phyloP scores from a whole-genome alignment of 2,888 invertebrate genomes.

The Acrobasis consociella region DNA sequence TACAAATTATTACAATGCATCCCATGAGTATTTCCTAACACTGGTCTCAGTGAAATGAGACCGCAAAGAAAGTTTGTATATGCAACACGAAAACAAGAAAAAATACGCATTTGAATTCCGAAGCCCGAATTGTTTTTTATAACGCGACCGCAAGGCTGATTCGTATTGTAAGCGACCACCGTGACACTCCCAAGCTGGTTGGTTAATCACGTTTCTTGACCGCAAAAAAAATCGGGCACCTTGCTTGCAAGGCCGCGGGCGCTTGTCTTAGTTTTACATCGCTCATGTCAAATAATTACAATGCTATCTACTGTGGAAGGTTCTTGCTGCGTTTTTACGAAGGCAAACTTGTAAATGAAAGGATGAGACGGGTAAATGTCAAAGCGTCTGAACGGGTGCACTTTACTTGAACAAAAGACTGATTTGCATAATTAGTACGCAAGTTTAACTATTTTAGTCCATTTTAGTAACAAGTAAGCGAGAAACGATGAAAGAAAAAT shows the following conservation, averaged over 20 bases:
- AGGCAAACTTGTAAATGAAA: slow-evolving; percentile 72
- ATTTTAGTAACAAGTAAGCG: no score
- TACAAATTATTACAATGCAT: slow-evolving; percentile 76
- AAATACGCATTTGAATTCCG: slow-evolving; percentile 30
- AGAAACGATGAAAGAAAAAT: no score
- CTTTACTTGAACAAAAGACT: slow-evolving; percentile 29
- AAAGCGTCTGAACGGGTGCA: slow-evolving; percentile 36
- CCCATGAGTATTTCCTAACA: slow-evolving; percentile 69
- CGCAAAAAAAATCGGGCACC: slow-evolving; percentile 73
- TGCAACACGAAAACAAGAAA: slow-evolving; percentile 29
- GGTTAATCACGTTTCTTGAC: slow-evolving; percentile 69
- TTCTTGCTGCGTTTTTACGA: slow-evolving; percentile 50
- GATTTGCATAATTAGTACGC: neutral
- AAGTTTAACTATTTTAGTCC: neutral
- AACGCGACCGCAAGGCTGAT: slow-evolving; percentile 48
- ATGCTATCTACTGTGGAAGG: slow-evolving; percentile 30
- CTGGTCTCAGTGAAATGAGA: slow-evolving; percentile 57
- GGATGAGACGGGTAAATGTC: slow-evolving; percentile 72
- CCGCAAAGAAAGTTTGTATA: slow-evolving; percentile 62
- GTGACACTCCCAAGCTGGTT: slow-evolving; percentile 58
- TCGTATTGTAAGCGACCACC: slow-evolving; percentile 51
- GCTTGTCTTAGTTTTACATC: slow-evolving; percentile 62
- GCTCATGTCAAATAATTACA: slow-evolving; percentile 60
- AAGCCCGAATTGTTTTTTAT: slow-evolving; percentile 33
- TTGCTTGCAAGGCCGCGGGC: slow-evolving; percentile 64